Conservation (phyloP, 1,140 invertebrate species). For the Piezodorus guildinii region DNA sequence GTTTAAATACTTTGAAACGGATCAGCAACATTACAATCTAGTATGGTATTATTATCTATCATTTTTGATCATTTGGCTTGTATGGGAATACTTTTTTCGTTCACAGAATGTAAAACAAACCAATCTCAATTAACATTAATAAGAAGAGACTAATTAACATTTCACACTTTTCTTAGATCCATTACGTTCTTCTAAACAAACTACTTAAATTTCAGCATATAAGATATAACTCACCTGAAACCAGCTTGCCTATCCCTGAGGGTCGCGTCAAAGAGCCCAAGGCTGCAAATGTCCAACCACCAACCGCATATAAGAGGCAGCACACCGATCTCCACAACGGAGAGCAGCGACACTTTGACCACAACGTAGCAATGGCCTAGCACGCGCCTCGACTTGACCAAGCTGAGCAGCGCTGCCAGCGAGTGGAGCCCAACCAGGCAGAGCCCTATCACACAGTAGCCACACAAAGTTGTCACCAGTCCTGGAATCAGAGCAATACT, state of each 20-base stretch:
- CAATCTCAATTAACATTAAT: no score
- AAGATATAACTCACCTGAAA: constrained; percentile 51
- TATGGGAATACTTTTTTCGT: no score
- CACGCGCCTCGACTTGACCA: constrained; percentile 70
- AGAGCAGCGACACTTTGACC: constrained; percentile 83
- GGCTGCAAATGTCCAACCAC: constrained; percentile 97
- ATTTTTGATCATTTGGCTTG: no score
- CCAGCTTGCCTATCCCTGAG: constrained; percentile 76
- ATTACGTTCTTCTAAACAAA: no score
- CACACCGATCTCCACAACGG: constrained; percentile 91
- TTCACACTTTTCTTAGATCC: no score
- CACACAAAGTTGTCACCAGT: constrained; percentile 79
- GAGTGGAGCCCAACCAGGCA: constrained; percentile 74
- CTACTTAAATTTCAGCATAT: no score
- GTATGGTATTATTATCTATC: no score
- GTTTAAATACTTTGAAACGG: no score
- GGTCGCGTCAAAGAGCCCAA: constrained; percentile 88
- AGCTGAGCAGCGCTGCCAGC: constrained; percentile 56
- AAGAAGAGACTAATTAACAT: no score
- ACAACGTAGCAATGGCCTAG: constrained; percentile 93
- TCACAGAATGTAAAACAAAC: no score
- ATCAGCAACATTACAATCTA: no score
- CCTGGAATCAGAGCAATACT: no score
- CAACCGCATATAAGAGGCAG: constrained; percentile 94
- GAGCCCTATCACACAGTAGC: constrained; percentile 84